Evolutionary conservation across 2,888 invertebrate genomes (phyloP), one percentile per base, ranked within the genome.

Genomic region (Girardia tigrina): DNA sequence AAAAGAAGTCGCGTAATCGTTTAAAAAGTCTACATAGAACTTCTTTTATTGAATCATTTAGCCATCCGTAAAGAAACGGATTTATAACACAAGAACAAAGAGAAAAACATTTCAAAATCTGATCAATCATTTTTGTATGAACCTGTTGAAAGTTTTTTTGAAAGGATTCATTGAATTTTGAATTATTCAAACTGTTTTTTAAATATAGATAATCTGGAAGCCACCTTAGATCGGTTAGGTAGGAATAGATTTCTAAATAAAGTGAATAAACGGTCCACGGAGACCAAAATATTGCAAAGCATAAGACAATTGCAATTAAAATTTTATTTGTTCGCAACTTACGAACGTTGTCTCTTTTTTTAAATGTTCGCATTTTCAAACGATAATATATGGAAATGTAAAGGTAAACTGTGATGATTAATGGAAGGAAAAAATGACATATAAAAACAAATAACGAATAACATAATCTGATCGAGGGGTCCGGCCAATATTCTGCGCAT

Each of bases 51-150:
- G 75, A 76, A 27, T 77, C 77, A 27, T 72, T 77, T 16, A 77
- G 75, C 77, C 76, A 76, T 12, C 76, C 75, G 26, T 76, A 76
- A 8, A 76, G 75, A 56, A 77, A 76, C 6, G 76, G 76, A 29
- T 76, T 76, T 4, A 76, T 69, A 4, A 26, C 20, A 76, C 42
- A 28, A 4, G 76, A 76, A 2, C 26, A 72, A 29, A 28, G 29
- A 23, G 77, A 72, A 42, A 77, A 29, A 16, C 78, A 26, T 70
- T 76, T 76, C 1, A 76, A 26, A 26, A 56, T 27, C 14, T 28
- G 28, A 75, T 76, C 76, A 20, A 73, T 72, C 26, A 71, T 70
- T 27, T 75, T 75, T 12, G 71, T 70, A 27, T 75, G 75, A 16
- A 56, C n/a, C 23, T 56, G 4, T 56, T n/a, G n/a, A 23, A 23